Evolutionary conservation across 2,113 vertebrate genomes (phyloP), one percentile per base, ranked within the genome.

Genomic region (Microcebus lehilahytsara): DNA sequence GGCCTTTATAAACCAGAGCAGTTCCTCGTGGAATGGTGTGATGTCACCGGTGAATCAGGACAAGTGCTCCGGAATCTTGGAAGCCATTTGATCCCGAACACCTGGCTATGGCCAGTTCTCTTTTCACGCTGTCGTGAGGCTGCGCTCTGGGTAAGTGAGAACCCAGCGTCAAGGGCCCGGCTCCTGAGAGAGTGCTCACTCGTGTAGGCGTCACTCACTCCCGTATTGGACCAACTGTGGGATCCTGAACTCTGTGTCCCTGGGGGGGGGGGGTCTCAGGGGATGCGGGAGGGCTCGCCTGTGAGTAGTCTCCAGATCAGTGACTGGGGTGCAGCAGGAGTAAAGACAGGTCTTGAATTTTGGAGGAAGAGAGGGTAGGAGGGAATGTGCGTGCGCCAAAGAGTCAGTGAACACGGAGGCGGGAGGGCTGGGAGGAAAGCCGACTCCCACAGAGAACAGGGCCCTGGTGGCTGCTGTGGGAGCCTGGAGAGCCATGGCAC

Each of bases 41-140:
- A 90, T 13, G 77, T 94, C 96, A 97, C 53, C n/a, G n/a, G 64
- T 67, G 67, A 62, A 23, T 53, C 16, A 23, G 17, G 60, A 40
- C 46, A 42, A 88, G 3, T 51, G 91, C 40, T 60, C 92, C 0
- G 17, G 86, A 91, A 95, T 42, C 56, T n/a, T 20, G 8, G 85
- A 25, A 75, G 10, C 74, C 92, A 40, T 64, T 64, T 58, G 81
- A 49, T 49, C 64, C 40, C 1, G 0, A 56, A 66, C 34, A 6
- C 85, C 78, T 62, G 74, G 89, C 53, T 74, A 79, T 4, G 1
- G 30, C 37, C 86, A 53, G n/a, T 3, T 19, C 32, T 40, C 46
- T 72, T 6, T n/a, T 74, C 78, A 20, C 9, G 4, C 20, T 10
- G 34, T 20, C 16, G 53, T 60, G 37, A 78, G 64, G 14, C 89